A percentile compares a stretch with the other conserved stretches of the same genome.
Evolutionary conservation across 2,888 invertebrate species (phyloP).

Genomic region (Drosophila flavopinicola): DNA sequence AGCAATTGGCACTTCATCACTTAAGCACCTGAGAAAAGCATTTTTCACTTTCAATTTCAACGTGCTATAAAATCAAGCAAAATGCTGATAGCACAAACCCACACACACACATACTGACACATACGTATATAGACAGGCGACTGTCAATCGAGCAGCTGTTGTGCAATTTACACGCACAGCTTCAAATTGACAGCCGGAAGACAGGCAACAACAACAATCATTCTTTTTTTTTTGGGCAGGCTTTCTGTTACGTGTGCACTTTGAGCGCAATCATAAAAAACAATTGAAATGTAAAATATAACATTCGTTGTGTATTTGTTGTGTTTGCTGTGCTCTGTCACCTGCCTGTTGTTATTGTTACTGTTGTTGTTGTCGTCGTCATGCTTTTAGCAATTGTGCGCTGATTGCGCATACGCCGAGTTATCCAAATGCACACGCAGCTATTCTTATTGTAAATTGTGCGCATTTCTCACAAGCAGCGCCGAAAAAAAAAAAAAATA

Average conservation of each 20-base stretch:
- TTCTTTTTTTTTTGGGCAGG: conserved; percentile 9
- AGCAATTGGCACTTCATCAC: conserved; percentile 79
- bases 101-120: conserved; percentile 13
- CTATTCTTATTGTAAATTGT: conserved; percentile 76
- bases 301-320: conserved; percentile 63
- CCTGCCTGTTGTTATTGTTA: conserved; percentile 46
- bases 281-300: conserved; percentile 80
- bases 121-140: conserved; percentile 15
- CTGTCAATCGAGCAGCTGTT: conserved; percentile 76
- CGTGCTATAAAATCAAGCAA: conserved; percentile 70
- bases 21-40: conserved; percentile 76
- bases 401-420: conserved; percentile 74
- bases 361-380: conserved; percentile 40
- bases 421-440: conserved; percentile 74
- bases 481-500: conserved; percentile 27
- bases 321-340: conserved; percentile 49
- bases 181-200: conserved; percentile 72
- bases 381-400: conserved; percentile 73
- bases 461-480: conserved; percentile 64
- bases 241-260: conserved; percentile 67
- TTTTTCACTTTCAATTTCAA: conserved; percentile 81
- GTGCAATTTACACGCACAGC: conserved; percentile 77
- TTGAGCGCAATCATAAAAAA: conserved; percentile 78
- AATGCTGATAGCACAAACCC: conserved; percentile 63
- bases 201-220: conserved; percentile 40